Base-by-base conservation (phyloP, 2,113 vertebrate genomes). In the Gadus chalcogrammus region DNA sequence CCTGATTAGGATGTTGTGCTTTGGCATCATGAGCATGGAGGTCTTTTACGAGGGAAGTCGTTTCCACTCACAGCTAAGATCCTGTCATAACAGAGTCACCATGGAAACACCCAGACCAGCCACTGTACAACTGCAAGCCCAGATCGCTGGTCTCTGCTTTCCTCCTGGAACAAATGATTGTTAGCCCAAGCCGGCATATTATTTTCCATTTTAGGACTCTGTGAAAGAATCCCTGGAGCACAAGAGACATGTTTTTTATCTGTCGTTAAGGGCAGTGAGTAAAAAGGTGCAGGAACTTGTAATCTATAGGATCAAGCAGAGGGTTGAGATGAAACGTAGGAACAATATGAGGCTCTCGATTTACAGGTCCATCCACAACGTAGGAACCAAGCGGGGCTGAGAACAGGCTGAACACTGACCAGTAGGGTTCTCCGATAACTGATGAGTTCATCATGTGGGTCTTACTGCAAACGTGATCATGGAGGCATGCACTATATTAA, bases 401-500 rank as follows among this genome's bases (percentile, higher is more conserved):
- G n/a, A 17, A 60, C 75, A 70, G 72, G 55, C 60, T 67, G 28
- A 76, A 15, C 61, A 31, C 78, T 71, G 69, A 71, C 74, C 74
- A 68, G 9, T 20, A 70, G 68, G 78, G 55, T 72, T 75, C 77
- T 3, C 24, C 24, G 24, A 24, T 24, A 24, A 65, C 64, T 79
- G 81, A 91, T 87, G 83, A 77, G 35, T 89, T 91, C 87, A 89
- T 87, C 87, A 85, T 87, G 76, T 79, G 82, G 71, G 65, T 63
- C 81, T 81, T 70, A 74, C 61, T 65, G 68, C 72, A 73, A 48
- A 48, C 70, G 59, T 82, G 79, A 85, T 78, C 74, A 74, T 15
- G 77, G 70, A 68, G 77, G 80, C 80, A 58, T 48, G 42, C 8
- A 48, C 8, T 48, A 13, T 48, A 13, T 9, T 12, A 48, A 48